A percentile compares a stretch with the other conserved stretches of the same genome.
These are phyloP conservation scores for Drosophila pseudoobscura DNA, from an alignment of 1,140 invertebrate species.

Conservation along the genomic window DNA sequence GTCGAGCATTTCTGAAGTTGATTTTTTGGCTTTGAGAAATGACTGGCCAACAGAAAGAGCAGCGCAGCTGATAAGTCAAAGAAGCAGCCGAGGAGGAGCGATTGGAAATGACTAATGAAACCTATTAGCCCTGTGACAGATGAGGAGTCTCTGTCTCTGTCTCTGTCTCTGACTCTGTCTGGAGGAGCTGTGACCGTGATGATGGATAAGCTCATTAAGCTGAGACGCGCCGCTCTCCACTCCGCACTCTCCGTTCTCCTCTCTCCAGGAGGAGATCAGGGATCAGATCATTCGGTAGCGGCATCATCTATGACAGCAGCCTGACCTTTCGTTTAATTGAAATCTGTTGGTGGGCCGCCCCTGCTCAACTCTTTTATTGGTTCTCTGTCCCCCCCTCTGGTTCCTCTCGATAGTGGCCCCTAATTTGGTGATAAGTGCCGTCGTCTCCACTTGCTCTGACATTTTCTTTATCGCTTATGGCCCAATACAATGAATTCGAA, in stretches of 20 bases:
- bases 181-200: slow-evolving; percentile 50
- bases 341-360: slow-evolving; percentile 58
- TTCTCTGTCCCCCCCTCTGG: not conserved
- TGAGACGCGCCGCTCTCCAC: slow-evolving; percentile 15
- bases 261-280: slow-evolving; percentile 22
- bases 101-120: slow-evolving; percentile 79
- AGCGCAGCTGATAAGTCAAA: slow-evolving; percentile 60
- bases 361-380: slow-evolving; percentile 1
- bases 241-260: too few species aligned
- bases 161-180: not conserved
- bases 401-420: too few species aligned
- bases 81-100: slow-evolving; percentile 45
- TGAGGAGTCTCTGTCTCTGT: slow-evolving; percentile 41
- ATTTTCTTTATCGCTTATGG: slow-evolving; percentile 60
- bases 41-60: slow-evolving; percentile 34
- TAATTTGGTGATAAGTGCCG: slow-evolving; percentile 21
- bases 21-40: slow-evolving; percentile 60
- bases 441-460: slow-evolving; percentile 29
- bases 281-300: slow-evolving; percentile 54
- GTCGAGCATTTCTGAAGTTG: slow-evolving; percentile 19
- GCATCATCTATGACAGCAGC: slow-evolving; percentile 24
- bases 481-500: not conserved
- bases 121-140: slow-evolving; percentile 79
- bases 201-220: slow-evolving; percentile 81
- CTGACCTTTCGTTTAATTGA: slow-evolving; percentile 67